Base-by-base conservation (phyloP, 2,888 invertebrate genomes). In the Tetragonula carbonaria region DNA sequence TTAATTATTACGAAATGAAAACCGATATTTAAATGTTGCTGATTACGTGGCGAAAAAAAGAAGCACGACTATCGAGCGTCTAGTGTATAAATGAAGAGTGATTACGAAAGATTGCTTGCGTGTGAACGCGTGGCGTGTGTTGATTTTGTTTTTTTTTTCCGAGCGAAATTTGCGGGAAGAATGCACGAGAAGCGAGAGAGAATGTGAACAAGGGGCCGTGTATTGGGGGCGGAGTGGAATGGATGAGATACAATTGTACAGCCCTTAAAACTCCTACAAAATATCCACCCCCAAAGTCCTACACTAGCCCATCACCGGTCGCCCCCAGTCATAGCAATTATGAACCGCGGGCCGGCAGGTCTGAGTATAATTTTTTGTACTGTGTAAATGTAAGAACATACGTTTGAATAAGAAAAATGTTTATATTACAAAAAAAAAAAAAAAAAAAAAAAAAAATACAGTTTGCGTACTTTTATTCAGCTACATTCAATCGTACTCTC, bases 371-470 rank as follows among this genome's bases (percentile, higher is more conserved):
- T 97, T 96, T 96, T 97, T 97, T 97, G 97, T 97, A 97, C 97
- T 97, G 97, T 97, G 97, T 97, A 97, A 97, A 97, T 97, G 97
- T 97, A 97, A 96, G 96, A 96, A 96, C 96, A 96, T 96, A 97
- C 96, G 95, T 96, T 96, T 96, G 95, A 96, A 96, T 96, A 96
- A 95, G 95, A 96, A 95, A 95, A 96, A 94, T 94, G 94, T 94
- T 94, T 94, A 94, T 94, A 94, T 94, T 94, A 94, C 93, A 91
- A 93, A 92, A 90, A 74, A 80, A 71, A 72, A 51, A 53, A 53
- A 63, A 50, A 45, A 91, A 93, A 92, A 90, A 74, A 80, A 71
- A 72, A 51, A 53, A 53, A 63, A 50, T 50, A 70, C 14, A 68
- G 51, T 16, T 16, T 68, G 33, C 18, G 70, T 71, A 14, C 1